Conservation (phyloP, 2,113 vertebrate genomes). For the Progne subis region DNA sequence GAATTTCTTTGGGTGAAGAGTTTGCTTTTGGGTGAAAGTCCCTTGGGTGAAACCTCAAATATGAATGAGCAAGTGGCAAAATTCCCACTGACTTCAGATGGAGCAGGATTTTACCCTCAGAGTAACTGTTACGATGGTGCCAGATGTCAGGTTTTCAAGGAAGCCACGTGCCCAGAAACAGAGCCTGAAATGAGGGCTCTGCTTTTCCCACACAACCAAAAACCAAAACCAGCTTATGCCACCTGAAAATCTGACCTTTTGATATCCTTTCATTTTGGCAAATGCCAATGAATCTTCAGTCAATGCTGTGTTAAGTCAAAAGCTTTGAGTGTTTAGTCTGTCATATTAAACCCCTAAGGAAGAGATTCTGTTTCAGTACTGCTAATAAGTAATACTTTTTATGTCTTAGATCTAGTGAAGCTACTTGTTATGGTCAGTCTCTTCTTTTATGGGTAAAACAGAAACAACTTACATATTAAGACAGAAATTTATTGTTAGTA, state of each 20-base stretch:
- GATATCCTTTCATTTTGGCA: not conserved
- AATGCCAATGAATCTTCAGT: not conserved
- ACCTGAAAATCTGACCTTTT: not conserved
- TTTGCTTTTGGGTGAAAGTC: not conserved
- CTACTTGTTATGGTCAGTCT: not conserved
- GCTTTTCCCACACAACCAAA: not conserved
- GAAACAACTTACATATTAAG: not conserved
- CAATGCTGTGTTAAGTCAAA: not conserved
- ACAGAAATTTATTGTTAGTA: not conserved
- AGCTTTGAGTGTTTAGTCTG: not conserved
- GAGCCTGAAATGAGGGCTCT: not conserved
- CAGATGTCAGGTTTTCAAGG: not conserved
- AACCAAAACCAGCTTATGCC: not conserved
- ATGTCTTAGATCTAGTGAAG: not conserved
- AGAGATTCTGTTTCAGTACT: not conserved
- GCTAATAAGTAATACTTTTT: not conserved
- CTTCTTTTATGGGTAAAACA: not conserved
- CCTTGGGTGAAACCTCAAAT: not conserved
- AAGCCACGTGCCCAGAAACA: accelerated
- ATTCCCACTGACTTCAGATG: not conserved
- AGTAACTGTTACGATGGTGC: not conserved
- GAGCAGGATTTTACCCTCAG: not conserved
- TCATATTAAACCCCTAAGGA: not conserved
- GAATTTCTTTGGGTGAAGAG: not conserved
- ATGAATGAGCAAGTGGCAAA: not conserved